Base-by-base conservation (phyloP, 2,113 vertebrate genomes). In the Speoplatyrhinus poulsoni region DNA sequence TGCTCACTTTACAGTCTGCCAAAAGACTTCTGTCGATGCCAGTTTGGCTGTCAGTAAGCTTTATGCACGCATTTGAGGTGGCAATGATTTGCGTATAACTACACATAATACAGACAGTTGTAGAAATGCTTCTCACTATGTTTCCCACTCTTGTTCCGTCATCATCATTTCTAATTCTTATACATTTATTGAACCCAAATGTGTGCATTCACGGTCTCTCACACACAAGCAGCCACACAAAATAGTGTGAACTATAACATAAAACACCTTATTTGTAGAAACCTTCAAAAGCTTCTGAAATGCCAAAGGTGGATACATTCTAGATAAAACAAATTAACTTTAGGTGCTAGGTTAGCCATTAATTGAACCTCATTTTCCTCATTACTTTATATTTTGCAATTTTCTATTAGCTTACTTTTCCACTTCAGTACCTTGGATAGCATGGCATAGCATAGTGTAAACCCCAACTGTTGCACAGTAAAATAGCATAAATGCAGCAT, bases 1-100 rank as follows among this genome's bases (percentile, higher is more conserved):
- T 88, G 80, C 84, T 89, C 87, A 75, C 73, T 82, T 70, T 81
- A 77, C 90, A 77, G 63, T 50, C 60, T 71, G 88, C 87, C 90
- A 90, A 78, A 70, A 73, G 58, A 55, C 57, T 19, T 68, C 52
- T 69, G 32, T 79, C 62, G 60, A 6, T 84, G 75, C 83, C 77
- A 87, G 85, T n/a, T 19, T 33, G 54, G 9, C 61, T 71, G 67
- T 70, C 75, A 82, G 67, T 68, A 46, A 65, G 54, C 72, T 66
- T 49, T 49, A 49, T 49, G 48, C 8, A 49, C 48, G 48, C 48
- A 49, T 49, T 12, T 49, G 49, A 15, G 49, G 11, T 52, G 11
- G 49, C 49, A 52, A 52, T 6, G 36, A 41, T 41, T 41, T 41
- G 36, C 7, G 36, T 41, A 41, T 8, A 41, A 41, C 4, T 41